phyloP scores from a whole-genome alignment of 1,140 invertebrate species.

The Campoletis sonorensis region DNA sequence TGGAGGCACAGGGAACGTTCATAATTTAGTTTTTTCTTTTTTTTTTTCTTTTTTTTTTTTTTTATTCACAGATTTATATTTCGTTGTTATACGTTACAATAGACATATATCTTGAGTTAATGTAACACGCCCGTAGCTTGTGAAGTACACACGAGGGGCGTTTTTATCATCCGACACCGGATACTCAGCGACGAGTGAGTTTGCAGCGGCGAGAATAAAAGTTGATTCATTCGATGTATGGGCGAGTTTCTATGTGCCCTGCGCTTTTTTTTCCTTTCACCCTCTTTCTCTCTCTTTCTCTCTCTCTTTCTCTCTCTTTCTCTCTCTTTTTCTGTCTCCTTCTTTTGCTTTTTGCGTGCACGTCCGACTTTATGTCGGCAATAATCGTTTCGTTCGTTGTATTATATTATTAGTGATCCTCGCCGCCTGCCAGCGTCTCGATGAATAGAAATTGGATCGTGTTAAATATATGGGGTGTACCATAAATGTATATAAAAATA shows the following conservation, averaged over 20 bases:
- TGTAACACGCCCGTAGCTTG: constrained; percentile 33
- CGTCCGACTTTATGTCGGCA: constrained; percentile 42
- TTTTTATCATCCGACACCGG: constrained; percentile 45
- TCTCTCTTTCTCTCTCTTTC: neutral
- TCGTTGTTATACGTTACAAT: constrained; percentile 30
- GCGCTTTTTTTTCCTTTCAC: neutral
- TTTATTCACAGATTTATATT: constrained; percentile 33
- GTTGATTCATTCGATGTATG: constrained; percentile 45
- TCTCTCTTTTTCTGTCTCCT: neutral
- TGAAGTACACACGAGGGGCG: constrained; percentile 38
- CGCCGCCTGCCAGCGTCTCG: constrained; percentile 10
- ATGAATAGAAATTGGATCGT: constrained; percentile 42
- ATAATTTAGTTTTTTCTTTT: no score
- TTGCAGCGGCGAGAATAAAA: constrained; percentile 43
- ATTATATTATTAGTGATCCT: constrained; percentile 34
- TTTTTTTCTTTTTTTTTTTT: no score
- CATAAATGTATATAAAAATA: neutral
- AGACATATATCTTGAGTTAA: constrained; percentile 12
- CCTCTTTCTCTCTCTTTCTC: neutral
- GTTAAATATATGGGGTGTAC: constrained; percentile 14
- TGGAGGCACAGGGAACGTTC: neutral
- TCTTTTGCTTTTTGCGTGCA: constrained; percentile 1
- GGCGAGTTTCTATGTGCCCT: constrained; percentile 31
- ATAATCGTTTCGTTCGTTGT: constrained; percentile 42
- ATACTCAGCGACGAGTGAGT: constrained; percentile 33